Conservation (phyloP, 2,113 vertebrate species). For the Nansenia antarctica region DNA sequence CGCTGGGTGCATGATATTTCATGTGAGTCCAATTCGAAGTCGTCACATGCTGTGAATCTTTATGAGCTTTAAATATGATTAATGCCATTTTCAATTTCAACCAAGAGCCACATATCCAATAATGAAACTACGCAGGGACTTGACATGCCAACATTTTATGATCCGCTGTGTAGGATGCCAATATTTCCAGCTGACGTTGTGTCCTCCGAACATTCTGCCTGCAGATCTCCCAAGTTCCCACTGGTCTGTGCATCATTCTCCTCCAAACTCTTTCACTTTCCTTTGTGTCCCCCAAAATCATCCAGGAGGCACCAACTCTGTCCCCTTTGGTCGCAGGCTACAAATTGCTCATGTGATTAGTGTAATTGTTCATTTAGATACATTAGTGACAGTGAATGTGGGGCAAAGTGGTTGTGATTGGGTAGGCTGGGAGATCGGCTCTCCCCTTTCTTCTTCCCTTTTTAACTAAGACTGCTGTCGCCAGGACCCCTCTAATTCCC, state of each 20-base stretch:
- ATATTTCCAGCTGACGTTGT: background rate
- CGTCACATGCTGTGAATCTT: slow-evolving; percentile 44
- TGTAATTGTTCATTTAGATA: slow-evolving; percentile 72
- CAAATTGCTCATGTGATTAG: slow-evolving; percentile 60
- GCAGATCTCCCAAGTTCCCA: background rate
- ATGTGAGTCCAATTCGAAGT: slow-evolving; percentile 1
- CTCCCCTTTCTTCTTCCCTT: slow-evolving; percentile 35
- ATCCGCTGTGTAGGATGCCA: background rate
- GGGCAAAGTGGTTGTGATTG: slow-evolving; percentile 53
- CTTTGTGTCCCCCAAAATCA: slow-evolving; percentile 19
- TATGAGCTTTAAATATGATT: slow-evolving; percentile 46
- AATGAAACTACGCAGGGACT: background rate
- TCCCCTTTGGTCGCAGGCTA: slow-evolving; percentile 9
- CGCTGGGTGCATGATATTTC: slow-evolving; percentile 5
- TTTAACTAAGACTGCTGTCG: slow-evolving; percentile 65
- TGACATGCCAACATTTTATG: background rate
- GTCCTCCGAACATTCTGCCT: background rate
- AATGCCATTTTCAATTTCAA: slow-evolving; percentile 22
- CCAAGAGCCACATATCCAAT: background rate
- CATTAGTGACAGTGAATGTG: slow-evolving; percentile 64
- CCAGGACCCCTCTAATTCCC: slow-evolving; percentile 69
- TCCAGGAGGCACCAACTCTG: slow-evolving; percentile 11
- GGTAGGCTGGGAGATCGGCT: slow-evolving; percentile 45
- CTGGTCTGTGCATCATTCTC: background rate
- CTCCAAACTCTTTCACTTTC: background rate